Evolutionary conservation across 1,140 invertebrate species (phyloP).

Genomic region (Cotesia glomerata): DNA sequence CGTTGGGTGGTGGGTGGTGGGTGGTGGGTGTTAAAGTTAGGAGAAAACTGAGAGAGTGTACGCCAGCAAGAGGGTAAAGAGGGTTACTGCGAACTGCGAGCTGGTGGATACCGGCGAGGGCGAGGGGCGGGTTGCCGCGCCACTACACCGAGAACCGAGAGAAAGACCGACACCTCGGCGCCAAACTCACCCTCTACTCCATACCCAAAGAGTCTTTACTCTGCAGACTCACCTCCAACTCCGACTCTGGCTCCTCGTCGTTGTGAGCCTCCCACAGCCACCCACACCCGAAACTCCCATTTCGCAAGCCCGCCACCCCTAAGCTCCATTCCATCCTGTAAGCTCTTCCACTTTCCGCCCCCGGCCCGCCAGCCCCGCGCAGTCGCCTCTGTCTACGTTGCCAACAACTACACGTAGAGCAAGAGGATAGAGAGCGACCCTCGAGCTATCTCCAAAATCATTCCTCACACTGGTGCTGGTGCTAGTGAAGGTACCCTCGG

Average conservation of each 20-base stretch:
- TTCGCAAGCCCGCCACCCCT: slow-evolving; percentile 49
- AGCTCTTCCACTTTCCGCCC: slow-evolving; percentile 22
- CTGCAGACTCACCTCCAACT: slow-evolving; percentile 60
- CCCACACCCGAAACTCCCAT: slow-evolving; percentile 51
- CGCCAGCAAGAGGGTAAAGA: neutral
- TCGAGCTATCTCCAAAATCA: slow-evolving; percentile 65
- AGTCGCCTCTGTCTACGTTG: slow-evolving; percentile 41
- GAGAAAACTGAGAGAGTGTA: slow-evolving; percentile 1
- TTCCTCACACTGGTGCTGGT: slow-evolving; percentile 58
- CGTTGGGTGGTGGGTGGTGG: neutral
- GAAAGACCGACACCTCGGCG: slow-evolving; percentile 61
- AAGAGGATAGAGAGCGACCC: slow-evolving; percentile 46
- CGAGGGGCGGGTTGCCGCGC: slow-evolving; percentile 24
- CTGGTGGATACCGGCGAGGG: neutral
- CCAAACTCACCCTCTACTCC: slow-evolving; percentile 56
- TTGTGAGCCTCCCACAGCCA: slow-evolving; percentile 42
- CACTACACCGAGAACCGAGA: neutral
- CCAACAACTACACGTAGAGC: slow-evolving; percentile 47
- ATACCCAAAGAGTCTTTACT: slow-evolving; percentile 47
- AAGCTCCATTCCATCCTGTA: slow-evolving; percentile 29
- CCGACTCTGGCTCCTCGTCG: slow-evolving; percentile 10
- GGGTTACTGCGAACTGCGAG: neutral
- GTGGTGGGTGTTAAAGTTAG: neutral
- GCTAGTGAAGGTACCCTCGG: slow-evolving; percentile 50
- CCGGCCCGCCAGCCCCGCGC: slow-evolving; percentile 19